These are phyloP conservation scores for Drosophila ogumai DNA, from an alignment of 1,140 invertebrate species.

Conservation along the genomic window DNA sequence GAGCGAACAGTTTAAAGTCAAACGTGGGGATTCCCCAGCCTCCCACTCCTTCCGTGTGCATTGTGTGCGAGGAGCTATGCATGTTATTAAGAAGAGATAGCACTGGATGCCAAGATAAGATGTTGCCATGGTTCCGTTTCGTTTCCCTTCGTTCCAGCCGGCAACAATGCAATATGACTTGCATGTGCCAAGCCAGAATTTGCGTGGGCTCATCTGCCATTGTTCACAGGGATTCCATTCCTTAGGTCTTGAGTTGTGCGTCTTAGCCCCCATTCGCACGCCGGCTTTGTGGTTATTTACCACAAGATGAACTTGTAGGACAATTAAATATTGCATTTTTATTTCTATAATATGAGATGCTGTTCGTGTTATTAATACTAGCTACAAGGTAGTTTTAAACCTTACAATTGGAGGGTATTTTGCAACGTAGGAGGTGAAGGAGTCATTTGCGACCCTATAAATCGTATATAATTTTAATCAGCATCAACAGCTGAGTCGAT, in stretches of 20 bases:
- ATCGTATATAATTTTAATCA: no score
- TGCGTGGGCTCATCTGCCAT: constrained; percentile 34
- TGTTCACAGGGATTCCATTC: constrained; percentile 25
- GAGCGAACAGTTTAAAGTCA: constrained; percentile 14
- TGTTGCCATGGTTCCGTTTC: constrained; percentile 21
- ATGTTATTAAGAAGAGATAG: constrained; percentile 13
- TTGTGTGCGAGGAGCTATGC: constrained; percentile 1
- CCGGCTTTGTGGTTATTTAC: not conserved
- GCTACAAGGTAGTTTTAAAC: not conserved
- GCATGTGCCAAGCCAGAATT: constrained; percentile 29
- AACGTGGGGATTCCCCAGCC: not conserved
- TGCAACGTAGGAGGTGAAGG: no score
- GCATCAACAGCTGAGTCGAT: no score
- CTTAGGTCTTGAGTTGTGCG: not conserved
- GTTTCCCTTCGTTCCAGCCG: constrained; percentile 3
- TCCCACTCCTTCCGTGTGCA: not conserved
- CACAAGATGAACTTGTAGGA: not conserved
- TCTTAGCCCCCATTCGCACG: not conserved
- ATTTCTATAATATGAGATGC: not conserved
- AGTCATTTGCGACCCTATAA: no score
- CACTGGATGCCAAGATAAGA: constrained; percentile 37
- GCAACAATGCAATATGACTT: constrained; percentile 33
- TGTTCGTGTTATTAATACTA: not conserved
- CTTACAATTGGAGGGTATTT: not conserved
- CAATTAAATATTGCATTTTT: not conserved